These are phyloP conservation scores for Bombus waltoni DNA, from an alignment of 1,140 invertebrate genomes.

Conservation along the genomic window DNA sequence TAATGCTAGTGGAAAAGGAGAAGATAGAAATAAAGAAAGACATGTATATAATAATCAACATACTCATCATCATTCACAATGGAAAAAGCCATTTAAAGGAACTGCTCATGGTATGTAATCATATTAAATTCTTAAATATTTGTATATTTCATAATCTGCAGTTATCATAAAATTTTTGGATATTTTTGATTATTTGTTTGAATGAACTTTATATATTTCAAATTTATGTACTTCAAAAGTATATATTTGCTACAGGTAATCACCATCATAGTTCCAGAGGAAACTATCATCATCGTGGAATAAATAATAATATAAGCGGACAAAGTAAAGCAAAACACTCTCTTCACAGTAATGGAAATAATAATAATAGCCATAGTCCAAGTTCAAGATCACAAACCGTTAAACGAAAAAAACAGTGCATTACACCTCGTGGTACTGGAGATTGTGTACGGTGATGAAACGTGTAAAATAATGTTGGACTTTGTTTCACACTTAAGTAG, in stretches of 20 bases:
- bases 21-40: slow-evolving; percentile 78
- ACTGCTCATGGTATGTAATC: slow-evolving; percentile 74
- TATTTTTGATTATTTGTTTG: neutral
- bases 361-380: slow-evolving; percentile 75
- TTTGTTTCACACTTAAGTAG: slow-evolving; percentile 63
- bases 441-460: slow-evolving; percentile 82
- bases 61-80: slow-evolving; percentile 75
- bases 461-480: slow-evolving; percentile 61
- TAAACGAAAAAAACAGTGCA: slow-evolving; percentile 79
- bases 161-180: neutral
- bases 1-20: slow-evolving; percentile 77
- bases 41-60: slow-evolving; percentile 78
- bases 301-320: slow-evolving; percentile 76
- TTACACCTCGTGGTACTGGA: slow-evolving; percentile 74
- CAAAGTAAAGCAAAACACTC: slow-evolving; percentile 78
- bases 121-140: slow-evolving; percentile 47
- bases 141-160: slow-evolving; percentile 40
- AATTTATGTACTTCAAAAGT: neutral
- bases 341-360: slow-evolving; percentile 71
- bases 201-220: slow-evolving; percentile 7
- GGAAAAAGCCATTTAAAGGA: slow-evolving; percentile 79
- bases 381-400: slow-evolving; percentile 72
- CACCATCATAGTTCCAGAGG: slow-evolving; percentile 76
- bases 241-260: slow-evolving; percentile 68
- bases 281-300: slow-evolving; percentile 74